Conservation (phyloP, 2,113 vertebrate genomes). For the Egretta garzetta region DNA sequence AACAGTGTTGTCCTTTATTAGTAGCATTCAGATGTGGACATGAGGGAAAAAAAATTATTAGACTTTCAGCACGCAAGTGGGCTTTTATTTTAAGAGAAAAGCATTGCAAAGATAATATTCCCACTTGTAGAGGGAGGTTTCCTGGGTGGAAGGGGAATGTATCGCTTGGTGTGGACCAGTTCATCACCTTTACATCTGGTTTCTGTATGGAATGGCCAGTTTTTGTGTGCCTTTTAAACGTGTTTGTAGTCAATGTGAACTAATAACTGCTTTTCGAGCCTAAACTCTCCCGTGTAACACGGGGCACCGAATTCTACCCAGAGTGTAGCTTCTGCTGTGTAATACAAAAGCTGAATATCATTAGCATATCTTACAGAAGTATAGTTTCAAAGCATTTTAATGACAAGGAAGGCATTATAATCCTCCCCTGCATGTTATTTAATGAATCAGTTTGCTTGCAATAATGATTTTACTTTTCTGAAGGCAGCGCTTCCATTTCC, state of each 20-base stretch:
- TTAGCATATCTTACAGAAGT: constrained; percentile 27
- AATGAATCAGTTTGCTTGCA: constrained; percentile 41
- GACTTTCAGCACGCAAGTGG: neutral
- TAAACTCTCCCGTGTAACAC: neutral
- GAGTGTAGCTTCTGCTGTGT: neutral
- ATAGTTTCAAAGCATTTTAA: constrained; percentile 49
- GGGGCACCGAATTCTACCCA: neutral
- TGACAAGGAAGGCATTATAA: constrained; percentile 26
- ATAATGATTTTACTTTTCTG: constrained; percentile 42
- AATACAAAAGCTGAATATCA: constrained; percentile 7
- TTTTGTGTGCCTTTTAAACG: neutral
- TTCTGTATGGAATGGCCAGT: neutral
- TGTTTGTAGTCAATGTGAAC: neutral
- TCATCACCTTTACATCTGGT: neutral
- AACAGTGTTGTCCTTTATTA: neutral
- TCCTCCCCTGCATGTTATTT: constrained; percentile 31
- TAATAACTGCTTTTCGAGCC: neutral
- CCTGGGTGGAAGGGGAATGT: neutral
- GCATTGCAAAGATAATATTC: neutral
- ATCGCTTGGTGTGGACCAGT: neutral
- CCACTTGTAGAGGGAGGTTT: neutral
- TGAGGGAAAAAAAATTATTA: neutral
- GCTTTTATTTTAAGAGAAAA: neutral
- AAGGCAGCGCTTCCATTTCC: neutral
- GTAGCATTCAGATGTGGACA: neutral